Evolutionary conservation across 1,140 invertebrate species (phyloP).

Genomic region (Gryon sp.): DNA sequence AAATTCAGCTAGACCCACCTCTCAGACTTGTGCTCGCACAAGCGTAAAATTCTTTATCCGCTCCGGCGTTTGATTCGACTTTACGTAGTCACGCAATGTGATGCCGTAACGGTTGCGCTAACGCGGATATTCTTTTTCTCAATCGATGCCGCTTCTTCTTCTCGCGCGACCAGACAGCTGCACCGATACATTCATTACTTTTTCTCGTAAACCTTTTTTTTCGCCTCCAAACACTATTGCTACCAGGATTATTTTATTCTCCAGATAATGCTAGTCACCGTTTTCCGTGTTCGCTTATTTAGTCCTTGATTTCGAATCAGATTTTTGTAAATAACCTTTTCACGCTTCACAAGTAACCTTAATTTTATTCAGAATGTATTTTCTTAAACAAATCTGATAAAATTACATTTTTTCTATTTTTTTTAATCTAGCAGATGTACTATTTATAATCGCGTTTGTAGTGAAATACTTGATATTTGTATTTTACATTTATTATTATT

Average conservation of each 20-base stretch:
- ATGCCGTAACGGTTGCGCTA: slow-evolving; percentile 62
- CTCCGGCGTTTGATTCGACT: slow-evolving; percentile 60
- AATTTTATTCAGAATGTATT: slow-evolving; percentile 11
- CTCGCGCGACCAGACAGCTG: slow-evolving; percentile 56
- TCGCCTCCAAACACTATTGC: slow-evolving; percentile 21
- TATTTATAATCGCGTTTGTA: no score
- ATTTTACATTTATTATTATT: no score
- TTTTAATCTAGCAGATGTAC: no score
- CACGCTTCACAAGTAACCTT: slow-evolving; percentile 25
- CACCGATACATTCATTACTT: slow-evolving; percentile 57
- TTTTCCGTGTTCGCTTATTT: slow-evolving; percentile 26
- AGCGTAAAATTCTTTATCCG: slow-evolving; percentile 66
- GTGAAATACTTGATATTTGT: no score
- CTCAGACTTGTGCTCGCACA: slow-evolving; percentile 61
- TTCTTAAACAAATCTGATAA: neutral
- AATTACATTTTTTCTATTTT: no score
- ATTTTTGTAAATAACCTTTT: slow-evolving; percentile 48
- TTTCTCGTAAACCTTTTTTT: slow-evolving; percentile 32
- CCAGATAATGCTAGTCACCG: slow-evolving; percentile 48
- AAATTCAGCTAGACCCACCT: slow-evolving; percentile 57
- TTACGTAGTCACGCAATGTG: slow-evolving; percentile 62
- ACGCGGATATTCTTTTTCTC: slow-evolving; percentile 62
- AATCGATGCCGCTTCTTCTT: slow-evolving; percentile 62
- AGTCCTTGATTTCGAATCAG: slow-evolving; percentile 27
- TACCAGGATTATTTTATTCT: slow-evolving; percentile 49